phyloP scores from a whole-genome alignment of 2,113 vertebrate species.

The Plotosus lineatus region DNA sequence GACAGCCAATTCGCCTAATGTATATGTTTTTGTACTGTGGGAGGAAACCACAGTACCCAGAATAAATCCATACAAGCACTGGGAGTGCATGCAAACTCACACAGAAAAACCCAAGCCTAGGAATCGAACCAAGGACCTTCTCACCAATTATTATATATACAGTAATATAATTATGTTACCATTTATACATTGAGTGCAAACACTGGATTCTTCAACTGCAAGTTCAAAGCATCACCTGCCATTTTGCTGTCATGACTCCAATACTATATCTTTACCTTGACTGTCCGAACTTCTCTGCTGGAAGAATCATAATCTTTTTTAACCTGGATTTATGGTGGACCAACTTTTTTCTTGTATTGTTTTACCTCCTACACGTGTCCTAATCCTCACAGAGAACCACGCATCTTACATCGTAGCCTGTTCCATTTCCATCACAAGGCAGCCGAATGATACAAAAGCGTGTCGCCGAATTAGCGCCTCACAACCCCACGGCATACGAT shows the following conservation, averaged over 20 bases:
- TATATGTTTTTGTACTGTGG: too few species aligned
- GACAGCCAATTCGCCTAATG: too few species aligned
- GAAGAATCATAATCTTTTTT: background rate
- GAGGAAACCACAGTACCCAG: too few species aligned
- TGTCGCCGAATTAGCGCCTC: constrained; percentile 61
- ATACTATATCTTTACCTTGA: background rate
- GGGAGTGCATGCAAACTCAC: too few species aligned
- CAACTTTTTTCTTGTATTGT: background rate
- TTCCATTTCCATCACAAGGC: constrained; percentile 36
- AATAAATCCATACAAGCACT: too few species aligned
- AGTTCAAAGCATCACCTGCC: background rate
- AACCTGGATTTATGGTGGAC: background rate
- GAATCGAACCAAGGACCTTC: too few species aligned
- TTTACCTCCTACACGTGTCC: background rate
- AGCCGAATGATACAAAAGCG: constrained; percentile 39
- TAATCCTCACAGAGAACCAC: background rate
- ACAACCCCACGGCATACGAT: constrained; percentile 84
- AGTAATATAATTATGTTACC: background rate
- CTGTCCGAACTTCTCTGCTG: background rate
- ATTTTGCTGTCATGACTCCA: background rate
- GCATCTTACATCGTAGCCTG: background rate
- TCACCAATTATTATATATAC: constrained; percentile 1
- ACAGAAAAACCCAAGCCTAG: too few species aligned
- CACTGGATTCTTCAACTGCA: background rate
- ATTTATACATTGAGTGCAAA: background rate